These are phyloP conservation scores for Pseudonaja textilis DNA, from an alignment of 2,113 vertebrate species.

Conservation along the genomic window DNA sequence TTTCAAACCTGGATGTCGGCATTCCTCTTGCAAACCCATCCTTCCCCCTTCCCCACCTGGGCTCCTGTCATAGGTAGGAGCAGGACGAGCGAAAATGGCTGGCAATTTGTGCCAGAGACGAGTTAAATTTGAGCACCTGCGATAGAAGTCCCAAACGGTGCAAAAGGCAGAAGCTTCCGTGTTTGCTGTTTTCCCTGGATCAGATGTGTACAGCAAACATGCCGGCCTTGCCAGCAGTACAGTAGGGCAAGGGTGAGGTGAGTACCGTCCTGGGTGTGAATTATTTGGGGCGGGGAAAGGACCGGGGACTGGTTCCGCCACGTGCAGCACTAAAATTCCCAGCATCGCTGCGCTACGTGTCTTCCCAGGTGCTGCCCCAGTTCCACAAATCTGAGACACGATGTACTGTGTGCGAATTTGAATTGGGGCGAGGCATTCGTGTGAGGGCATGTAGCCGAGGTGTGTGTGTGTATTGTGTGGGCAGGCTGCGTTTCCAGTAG, in stretches of 20 bases:
- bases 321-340: background rate
- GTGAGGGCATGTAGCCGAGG: background rate
- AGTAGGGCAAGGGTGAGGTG: background rate
- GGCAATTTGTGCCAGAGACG: background rate
- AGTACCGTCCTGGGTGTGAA: background rate
- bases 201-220: background rate
- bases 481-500: background rate
- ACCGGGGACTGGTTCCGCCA: background rate
- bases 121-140: too few relatives aligned
- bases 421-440: background rate
- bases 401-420: background rate
- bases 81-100: background rate
- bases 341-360: background rate
- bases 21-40: background rate
- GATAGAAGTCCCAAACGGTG: too few relatives aligned
- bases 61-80: background rate
- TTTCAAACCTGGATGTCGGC: background rate
- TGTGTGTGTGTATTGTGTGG: background rate
- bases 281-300: too few relatives aligned
- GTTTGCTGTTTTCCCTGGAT: background rate
- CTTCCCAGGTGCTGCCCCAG: background rate
- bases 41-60: fast-evolving
- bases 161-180: fast-evolving
- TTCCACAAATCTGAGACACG: background rate
- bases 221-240: background rate